Conservation (phyloP, 92 coral and sea anemone species). For the Blastomussa wellsi region DNA sequence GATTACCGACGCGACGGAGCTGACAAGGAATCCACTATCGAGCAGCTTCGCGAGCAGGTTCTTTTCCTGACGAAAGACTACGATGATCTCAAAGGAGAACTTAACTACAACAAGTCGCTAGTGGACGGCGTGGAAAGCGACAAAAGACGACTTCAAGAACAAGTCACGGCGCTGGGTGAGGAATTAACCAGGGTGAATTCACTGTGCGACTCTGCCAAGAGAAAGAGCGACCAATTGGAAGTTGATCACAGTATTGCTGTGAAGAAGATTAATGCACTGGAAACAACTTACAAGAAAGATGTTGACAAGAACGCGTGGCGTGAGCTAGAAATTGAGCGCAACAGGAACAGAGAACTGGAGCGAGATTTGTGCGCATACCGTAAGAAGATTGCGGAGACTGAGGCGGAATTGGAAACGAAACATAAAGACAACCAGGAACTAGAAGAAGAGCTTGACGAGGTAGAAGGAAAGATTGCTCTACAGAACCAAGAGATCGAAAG, state of each 20-base stretch:
- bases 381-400: slow-evolving; percentile 76
- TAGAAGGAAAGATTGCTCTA: slow-evolving; percentile 59
- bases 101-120: slow-evolving; percentile 67
- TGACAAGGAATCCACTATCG: slow-evolving; percentile 83
- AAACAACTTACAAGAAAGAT: slow-evolving; percentile 60
- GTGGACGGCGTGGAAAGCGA: slow-evolving; percentile 83
- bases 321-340: slow-evolving; percentile 76
- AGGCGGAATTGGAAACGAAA: slow-evolving; percentile 67
- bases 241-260: slow-evolving; percentile 77
- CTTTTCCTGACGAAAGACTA: slow-evolving; percentile 75
- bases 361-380: slow-evolving; percentile 68
- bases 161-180: slow-evolving; percentile 68
- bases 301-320: slow-evolving; percentile 74
- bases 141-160: slow-evolving; percentile 76
- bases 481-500: slow-evolving; percentile 77
- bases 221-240: slow-evolving; percentile 78
- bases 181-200: slow-evolving; percentile 73
- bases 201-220: slow-evolving; percentile 69
- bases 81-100: slow-evolving; percentile 79
- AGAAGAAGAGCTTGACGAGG: slow-evolving; percentile 85
- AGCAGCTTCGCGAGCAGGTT: slow-evolving; percentile 78
- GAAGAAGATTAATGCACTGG: slow-evolving; percentile 79
- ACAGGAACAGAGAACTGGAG: slow-evolving; percentile 76
- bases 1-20: slow-evolving; percentile 77
- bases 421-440: slow-evolving; percentile 86